phyloP scores from a whole-genome alignment of 2,113 vertebrate species.

The Oceanites oceanicus region DNA sequence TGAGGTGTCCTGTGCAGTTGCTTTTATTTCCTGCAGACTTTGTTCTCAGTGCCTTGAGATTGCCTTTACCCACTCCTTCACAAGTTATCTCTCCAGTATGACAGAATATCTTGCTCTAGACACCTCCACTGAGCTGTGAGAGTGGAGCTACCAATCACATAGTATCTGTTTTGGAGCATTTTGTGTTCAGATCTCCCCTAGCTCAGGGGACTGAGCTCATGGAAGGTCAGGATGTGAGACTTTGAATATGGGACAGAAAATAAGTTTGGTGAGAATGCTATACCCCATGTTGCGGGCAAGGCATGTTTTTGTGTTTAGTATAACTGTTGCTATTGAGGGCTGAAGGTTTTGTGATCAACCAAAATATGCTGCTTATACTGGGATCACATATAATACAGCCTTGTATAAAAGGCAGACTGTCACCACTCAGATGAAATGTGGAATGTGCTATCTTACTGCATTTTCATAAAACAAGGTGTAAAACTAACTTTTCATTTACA shows the following conservation, averaged over 20 bases:
- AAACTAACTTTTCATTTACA: background rate
- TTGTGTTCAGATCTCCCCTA: background rate
- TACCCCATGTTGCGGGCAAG: rapidly evolving
- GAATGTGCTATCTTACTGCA: background rate
- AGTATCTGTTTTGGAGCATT: background rate
- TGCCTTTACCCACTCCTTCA: background rate
- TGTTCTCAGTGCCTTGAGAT: background rate
- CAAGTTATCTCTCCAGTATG: background rate
- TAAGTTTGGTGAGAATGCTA: background rate
- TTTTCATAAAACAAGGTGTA: background rate
- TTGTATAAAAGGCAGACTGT: background rate
- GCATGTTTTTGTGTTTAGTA: background rate
- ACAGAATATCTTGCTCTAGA: background rate
- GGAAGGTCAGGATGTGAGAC: background rate
- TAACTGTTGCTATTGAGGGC: background rate
- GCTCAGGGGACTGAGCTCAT: background rate
- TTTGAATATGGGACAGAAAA: background rate
- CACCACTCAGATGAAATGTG: background rate
- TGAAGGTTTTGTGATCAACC: background rate
- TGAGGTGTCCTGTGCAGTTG: background rate
- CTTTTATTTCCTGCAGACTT: background rate
- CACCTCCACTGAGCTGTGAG: background rate
- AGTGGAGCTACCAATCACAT: background rate
- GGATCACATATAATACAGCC: background rate
- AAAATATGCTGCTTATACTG: background rate